Evolutionary conservation across 2,888 invertebrate species (phyloP).

Genomic region (Acleris laterana): DNA sequence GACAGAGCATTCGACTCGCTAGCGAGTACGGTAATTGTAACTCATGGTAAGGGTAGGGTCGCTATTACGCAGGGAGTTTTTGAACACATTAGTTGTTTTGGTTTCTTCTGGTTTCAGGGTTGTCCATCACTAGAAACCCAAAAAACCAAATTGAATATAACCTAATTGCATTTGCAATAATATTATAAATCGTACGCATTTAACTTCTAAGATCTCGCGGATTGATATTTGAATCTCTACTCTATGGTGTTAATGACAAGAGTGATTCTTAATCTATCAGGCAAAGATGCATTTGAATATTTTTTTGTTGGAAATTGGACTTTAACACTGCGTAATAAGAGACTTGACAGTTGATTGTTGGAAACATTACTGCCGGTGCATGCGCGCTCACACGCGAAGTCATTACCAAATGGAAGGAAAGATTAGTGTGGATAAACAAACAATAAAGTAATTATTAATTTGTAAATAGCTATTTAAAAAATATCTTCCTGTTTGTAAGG

Average conservation of each 20-base stretch:
- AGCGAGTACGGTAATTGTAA: too few species aligned
- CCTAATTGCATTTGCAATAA: background rate
- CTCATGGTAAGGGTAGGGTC: too few species aligned
- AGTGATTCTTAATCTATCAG: background rate
- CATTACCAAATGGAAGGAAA: conserved; percentile 26
- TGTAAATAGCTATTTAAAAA: too few species aligned
- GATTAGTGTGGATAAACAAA: conserved; percentile 12
- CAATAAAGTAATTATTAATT: too few species aligned
- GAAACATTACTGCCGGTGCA: conserved; percentile 31
- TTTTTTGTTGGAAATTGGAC: background rate
- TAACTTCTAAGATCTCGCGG: background rate
- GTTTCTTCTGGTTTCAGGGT: too few species aligned
- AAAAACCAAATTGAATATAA: too few species aligned
- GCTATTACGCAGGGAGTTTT: too few species aligned
- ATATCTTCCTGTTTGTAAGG: too few species aligned
- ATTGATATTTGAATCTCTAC: background rate
- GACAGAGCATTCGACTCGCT: too few species aligned
- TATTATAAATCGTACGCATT: background rate
- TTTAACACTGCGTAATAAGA: conserved; percentile 7
- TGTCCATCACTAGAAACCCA: too few species aligned
- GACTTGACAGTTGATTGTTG: background rate
- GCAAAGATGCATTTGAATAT: background rate
- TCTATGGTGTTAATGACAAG: background rate
- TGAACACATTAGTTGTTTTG: too few species aligned
- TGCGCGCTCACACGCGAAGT: conserved; percentile 38